These are phyloP conservation scores for Equus przewalskii DNA, from an alignment of 2,113 vertebrate species.

Conservation along the genomic window DNA sequence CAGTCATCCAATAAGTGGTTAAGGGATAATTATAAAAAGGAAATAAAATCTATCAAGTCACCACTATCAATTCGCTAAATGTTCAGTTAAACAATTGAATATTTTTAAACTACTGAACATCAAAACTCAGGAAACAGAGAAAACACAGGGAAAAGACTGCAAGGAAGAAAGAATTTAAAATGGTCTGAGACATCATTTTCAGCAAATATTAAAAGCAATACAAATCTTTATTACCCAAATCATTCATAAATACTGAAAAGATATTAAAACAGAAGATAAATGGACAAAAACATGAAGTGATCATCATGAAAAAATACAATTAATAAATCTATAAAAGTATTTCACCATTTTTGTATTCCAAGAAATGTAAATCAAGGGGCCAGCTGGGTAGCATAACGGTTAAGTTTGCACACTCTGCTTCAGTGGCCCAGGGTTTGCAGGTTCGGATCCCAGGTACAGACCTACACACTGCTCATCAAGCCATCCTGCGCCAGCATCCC, in stretches of 20 bases:
- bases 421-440: too few relatives aligned
- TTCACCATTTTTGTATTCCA: background rate
- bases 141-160: background rate
- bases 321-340: background rate
- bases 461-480: too few relatives aligned
- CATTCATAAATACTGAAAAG: background rate
- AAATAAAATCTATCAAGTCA: conserved; percentile 15
- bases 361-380: background rate
- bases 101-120: background rate
- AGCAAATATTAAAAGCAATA: background rate
- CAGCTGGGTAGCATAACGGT: too few relatives aligned
- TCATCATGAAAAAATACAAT: background rate
- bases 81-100: conserved; percentile 15
- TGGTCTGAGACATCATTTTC: background rate
- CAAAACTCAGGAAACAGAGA: background rate
- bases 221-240: background rate
- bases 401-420: too few relatives aligned
- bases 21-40: background rate
- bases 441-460: too few relatives aligned
- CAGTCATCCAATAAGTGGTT: background rate
- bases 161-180: background rate
- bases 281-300: background rate
- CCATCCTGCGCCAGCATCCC: too few relatives aligned
- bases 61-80: background rate
- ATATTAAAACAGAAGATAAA: background rate